These are phyloP conservation scores for Sarcophaga rosellei DNA, from an alignment of 2,888 invertebrate species.

Conservation along the genomic window DNA sequence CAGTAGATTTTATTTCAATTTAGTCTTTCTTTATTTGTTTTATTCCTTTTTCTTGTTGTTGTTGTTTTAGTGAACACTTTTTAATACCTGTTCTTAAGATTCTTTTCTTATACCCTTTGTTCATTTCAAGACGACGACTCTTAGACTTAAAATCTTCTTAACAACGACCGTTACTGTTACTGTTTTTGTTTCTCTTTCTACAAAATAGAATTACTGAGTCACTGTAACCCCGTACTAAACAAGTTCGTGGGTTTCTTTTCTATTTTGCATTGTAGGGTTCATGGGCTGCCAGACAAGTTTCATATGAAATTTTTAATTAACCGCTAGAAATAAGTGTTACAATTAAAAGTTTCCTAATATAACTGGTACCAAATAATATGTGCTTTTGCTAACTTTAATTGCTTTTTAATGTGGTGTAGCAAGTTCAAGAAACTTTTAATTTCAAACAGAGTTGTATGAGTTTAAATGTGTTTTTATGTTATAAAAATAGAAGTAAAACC, in stretches of 20 bases:
- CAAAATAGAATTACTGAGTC: constrained; percentile 19
- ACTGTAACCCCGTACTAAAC: constrained; percentile 22
- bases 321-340: no score
- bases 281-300: neutral
- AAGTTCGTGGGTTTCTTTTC: constrained; percentile 6
- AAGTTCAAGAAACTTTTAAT: no score
- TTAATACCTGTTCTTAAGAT: constrained; percentile 58
- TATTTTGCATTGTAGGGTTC: neutral
- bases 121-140: neutral
- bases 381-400: no score
- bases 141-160: constrained; percentile 47
- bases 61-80: constrained; percentile 26
- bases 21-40: constrained; percentile 27
- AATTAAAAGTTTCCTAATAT: no score
- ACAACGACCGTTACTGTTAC: constrained; percentile 59
- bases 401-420: no score
- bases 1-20: constrained; percentile 43
- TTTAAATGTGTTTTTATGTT: no score
- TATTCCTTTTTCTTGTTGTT: constrained; percentile 44
- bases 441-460: no score
- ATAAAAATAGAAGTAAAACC: no score
- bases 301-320: neutral
- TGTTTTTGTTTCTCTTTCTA: neutral
- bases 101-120: constrained; percentile 37
- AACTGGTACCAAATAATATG: no score